phyloP scores from a whole-genome alignment of 2,888 invertebrate species.

The Drosophila birchii region DNA sequence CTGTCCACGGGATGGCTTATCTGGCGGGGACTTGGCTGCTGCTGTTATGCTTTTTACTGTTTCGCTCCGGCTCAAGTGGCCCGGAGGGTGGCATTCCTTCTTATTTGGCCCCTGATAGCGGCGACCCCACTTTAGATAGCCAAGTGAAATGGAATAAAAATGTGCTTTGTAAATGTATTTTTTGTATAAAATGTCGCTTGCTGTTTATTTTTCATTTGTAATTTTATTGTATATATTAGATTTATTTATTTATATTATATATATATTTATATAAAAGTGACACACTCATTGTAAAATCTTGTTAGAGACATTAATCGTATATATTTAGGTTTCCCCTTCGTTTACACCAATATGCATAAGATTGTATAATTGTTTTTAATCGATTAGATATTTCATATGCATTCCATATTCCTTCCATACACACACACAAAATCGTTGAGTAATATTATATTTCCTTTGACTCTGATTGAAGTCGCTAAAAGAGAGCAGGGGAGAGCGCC shows the following conservation, averaged over 20 bases:
- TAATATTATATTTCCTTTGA: constrained; percentile 27
- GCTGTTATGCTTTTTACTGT: constrained; percentile 47
- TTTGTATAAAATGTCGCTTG: constrained; percentile 73
- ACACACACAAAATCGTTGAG: constrained; percentile 43
- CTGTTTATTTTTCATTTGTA: constrained; percentile 67
- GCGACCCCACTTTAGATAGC: constrained; percentile 19
- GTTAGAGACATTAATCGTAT: constrained; percentile 71
- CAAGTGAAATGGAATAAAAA: constrained; percentile 37
- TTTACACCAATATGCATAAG: constrained; percentile 40
- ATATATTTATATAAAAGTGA: constrained; percentile 72
- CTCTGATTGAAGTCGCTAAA: constrained; percentile 27
- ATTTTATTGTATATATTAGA: constrained; percentile 71
- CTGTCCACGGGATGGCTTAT: constrained; percentile 62
- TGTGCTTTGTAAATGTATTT: constrained; percentile 32
- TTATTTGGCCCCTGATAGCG: constrained; percentile 13
- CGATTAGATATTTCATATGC: constrained; percentile 51
- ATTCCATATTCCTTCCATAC: constrained; percentile 34
- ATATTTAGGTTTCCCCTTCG: constrained; percentile 43
- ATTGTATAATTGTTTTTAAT: constrained; percentile 39
- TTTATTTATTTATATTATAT: constrained; percentile 63
- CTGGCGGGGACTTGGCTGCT: constrained; percentile 36
- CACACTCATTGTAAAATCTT: constrained; percentile 79
- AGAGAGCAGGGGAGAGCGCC: not conserved
- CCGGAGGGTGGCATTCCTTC: constrained; percentile 49
- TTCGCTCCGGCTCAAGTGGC: constrained; percentile 50